Percentiles rank a stretch among this genome's conserved stretches.
Evolutionary conservation across 2,113 vertebrate genomes (phyloP).

Genomic region (Pachycephala philippinensis): DNA sequence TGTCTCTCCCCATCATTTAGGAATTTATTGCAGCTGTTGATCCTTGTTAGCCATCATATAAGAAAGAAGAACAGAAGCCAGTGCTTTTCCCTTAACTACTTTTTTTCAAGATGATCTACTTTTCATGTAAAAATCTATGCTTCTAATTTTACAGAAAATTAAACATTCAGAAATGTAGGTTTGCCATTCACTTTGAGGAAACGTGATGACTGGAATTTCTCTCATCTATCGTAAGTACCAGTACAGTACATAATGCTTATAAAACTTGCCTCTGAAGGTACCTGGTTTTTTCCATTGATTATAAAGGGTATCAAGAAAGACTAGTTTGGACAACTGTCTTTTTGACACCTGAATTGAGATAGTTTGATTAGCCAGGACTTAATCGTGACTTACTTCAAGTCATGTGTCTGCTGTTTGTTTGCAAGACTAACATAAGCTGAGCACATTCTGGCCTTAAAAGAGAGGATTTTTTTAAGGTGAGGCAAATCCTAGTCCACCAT

Average conservation of each 20-base stretch:
- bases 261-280: background rate
- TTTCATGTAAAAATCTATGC: background rate
- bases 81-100: background rate
- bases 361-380: background rate
- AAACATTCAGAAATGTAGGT: background rate
- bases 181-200: background rate
- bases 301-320: background rate
- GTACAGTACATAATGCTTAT: background rate
- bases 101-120: background rate
- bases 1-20: background rate
- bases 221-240: background rate
- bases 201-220: background rate
- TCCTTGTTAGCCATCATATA: background rate
- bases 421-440: background rate
- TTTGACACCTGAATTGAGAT: background rate
- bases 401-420: background rate
- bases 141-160: background rate
- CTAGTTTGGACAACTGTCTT: background rate
- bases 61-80: background rate
- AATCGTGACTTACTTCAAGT: background rate
- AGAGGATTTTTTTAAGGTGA: background rate
- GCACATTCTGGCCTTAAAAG: background rate
- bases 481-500: background rate
- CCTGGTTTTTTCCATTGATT: background rate
- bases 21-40: background rate